These are phyloP conservation scores for Halichoeres trimaculatus DNA, from an alignment of 2,113 vertebrate species.

Conservation along the genomic window DNA sequence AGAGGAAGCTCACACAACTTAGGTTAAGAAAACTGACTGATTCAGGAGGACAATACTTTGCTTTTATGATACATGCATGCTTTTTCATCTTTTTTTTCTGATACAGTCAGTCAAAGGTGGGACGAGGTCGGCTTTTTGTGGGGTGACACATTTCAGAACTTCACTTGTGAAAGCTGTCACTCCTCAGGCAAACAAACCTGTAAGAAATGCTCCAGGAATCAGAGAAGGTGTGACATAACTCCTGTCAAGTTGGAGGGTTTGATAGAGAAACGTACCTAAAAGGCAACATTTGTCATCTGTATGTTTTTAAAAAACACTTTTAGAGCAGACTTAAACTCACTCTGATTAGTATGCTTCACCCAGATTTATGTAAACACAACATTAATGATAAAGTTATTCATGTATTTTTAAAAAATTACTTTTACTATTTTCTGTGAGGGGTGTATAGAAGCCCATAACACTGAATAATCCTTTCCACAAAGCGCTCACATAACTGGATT, in stretches of 20 bases:
- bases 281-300: neutral
- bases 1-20: slow-evolving; percentile 40
- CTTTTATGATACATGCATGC: slow-evolving; percentile 26
- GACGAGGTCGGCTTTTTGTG: slow-evolving; percentile 33
- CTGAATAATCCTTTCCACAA: slow-evolving; percentile 45
- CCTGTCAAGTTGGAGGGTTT: neutral
- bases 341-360: neutral
- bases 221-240: slow-evolving; percentile 8
- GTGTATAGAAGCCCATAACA: slow-evolving; percentile 8
- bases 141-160: slow-evolving; percentile 24
- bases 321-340: neutral
- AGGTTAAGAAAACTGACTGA: slow-evolving; percentile 42
- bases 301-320: neutral
- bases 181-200: neutral
- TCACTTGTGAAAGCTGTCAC: slow-evolving; percentile 21
- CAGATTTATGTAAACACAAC: neutral
- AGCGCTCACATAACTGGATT: slow-evolving; percentile 51
- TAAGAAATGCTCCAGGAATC: neutral
- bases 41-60: slow-evolving; percentile 40
- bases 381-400: slow-evolving; percentile 17
- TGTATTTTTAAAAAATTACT: slow-evolving; percentile 16
- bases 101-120: slow-evolving; percentile 37
- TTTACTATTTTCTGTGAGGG: slow-evolving; percentile 12
- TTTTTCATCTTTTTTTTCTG: slow-evolving; percentile 10
- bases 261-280: neutral